Conservation (phyloP, 1,140 invertebrate genomes). For the Lucilia cuprina region DNA sequence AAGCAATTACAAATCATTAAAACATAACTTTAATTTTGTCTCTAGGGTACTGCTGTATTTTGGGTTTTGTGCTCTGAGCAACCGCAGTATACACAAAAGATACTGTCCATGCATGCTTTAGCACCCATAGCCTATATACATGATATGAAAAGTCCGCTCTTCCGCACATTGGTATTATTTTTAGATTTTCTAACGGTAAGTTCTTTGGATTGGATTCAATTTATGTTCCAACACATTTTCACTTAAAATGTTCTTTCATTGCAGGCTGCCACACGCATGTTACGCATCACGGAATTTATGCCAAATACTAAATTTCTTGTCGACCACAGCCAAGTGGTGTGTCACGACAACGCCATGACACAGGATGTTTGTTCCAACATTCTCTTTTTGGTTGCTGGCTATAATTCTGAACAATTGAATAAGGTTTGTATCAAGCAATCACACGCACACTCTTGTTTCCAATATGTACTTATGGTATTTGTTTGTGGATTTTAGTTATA, state of each 20-base stretch:
- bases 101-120: constrained; percentile 71
- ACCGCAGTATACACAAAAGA: constrained; percentile 73
- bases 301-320: constrained; percentile 65
- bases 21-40: constrained; percentile 48
- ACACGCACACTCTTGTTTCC: not conserved
- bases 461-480: not conserved
- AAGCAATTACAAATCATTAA: not conserved
- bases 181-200: constrained; percentile 52
- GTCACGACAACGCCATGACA: constrained; percentile 63
- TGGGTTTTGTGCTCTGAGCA: constrained; percentile 69
- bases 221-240: not conserved
- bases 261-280: constrained; percentile 62
- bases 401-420: constrained; percentile 63
- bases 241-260: constrained; percentile 24
- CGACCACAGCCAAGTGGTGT: constrained; percentile 63
- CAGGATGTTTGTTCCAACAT: constrained; percentile 68
- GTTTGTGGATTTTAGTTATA: not conserved
- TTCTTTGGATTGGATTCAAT: not conserved
- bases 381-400: constrained; percentile 68
- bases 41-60: constrained; percentile 74
- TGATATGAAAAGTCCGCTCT: constrained; percentile 67
- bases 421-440: constrained; percentile 46
- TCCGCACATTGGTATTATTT: constrained; percentile 55
- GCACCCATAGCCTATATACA: constrained; percentile 72
- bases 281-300: constrained; percentile 68